Percentiles rank a stretch among this genome's conserved stretches.
These are phyloP conservation scores for Clarias macrocephalus DNA, from an alignment of 2,113 vertebrate genomes.

Conservation along the genomic window DNA sequence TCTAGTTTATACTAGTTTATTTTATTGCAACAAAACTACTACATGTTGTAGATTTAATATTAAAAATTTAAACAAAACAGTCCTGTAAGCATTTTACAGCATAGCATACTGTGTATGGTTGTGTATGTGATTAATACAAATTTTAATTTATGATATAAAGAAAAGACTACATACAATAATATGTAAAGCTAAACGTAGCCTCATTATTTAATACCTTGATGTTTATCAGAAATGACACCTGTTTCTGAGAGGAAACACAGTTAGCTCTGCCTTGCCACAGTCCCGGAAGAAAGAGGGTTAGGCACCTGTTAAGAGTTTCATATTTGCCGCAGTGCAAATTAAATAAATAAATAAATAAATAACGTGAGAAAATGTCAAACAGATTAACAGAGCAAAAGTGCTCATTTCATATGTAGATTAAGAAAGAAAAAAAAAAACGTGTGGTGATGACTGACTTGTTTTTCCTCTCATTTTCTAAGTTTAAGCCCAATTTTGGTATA, in stretches of 20 bases:
- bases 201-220: not conserved
- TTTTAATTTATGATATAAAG: too few relatives aligned
- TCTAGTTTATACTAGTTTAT: too few relatives aligned
- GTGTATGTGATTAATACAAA: too few relatives aligned
- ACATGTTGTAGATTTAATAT: too few relatives aligned
- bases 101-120: too few relatives aligned
- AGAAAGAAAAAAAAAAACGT: too few relatives aligned
- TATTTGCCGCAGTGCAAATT: not conserved
- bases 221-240: conserved; percentile 4
- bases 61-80: too few relatives aligned
- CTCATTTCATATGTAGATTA: not conserved
- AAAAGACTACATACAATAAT: not conserved
- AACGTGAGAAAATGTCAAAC: not conserved
- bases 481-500: not conserved
- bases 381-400: not conserved
- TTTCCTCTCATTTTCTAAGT: not conserved
- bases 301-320: not conserved
- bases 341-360: not conserved
- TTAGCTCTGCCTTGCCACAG: not conserved
- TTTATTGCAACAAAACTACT: too few relatives aligned
- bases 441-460: not conserved
- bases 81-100: too few relatives aligned
- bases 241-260: conserved; percentile 8
- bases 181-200: not conserved
- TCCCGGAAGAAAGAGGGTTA: not conserved